phyloP scores from a whole-genome alignment of 2,888 invertebrate species.

The Acronicta psi region DNA sequence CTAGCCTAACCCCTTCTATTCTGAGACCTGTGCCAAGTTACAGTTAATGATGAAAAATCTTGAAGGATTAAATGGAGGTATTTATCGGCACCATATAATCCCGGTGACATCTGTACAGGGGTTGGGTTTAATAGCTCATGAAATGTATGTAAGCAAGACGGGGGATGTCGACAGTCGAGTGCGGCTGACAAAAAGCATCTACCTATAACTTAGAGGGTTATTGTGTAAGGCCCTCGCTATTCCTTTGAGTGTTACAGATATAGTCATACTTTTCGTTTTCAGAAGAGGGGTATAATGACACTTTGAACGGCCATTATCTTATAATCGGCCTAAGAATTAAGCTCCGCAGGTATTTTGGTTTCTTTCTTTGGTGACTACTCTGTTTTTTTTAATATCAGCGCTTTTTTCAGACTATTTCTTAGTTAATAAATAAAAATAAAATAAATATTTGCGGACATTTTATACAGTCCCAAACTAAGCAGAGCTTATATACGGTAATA shows the following conservation, averaged over 20 bases:
- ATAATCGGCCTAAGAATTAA: slow-evolving; percentile 50
- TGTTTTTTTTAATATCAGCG: too few species aligned
- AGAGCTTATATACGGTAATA: too few species aligned
- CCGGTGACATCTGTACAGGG: slow-evolving; percentile 65
- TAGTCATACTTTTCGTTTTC: slow-evolving; percentile 69
- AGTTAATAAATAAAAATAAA: too few species aligned
- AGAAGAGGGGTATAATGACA: slow-evolving; percentile 58
- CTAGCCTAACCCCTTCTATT: too few species aligned
- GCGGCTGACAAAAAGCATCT: slow-evolving; percentile 71
- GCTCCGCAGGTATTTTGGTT: slow-evolving; percentile 12
- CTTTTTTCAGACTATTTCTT: too few species aligned
- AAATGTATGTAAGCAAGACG: slow-evolving; percentile 87
- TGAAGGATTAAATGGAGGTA: slow-evolving; percentile 14
- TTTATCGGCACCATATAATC: slow-evolving; percentile 65
- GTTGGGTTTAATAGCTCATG: slow-evolving; percentile 87
- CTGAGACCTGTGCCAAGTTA: too few species aligned
- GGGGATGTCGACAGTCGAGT: slow-evolving; percentile 77
- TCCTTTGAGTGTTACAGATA: slow-evolving; percentile 77
- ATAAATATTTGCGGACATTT: too few species aligned
- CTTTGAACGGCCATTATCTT: slow-evolving; percentile 53
- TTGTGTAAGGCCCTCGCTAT: slow-evolving; percentile 78
- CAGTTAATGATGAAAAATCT: too few species aligned
- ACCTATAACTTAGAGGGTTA: slow-evolving; percentile 69
- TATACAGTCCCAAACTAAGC: too few species aligned
- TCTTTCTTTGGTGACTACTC: neutral